phyloP scores from a whole-genome alignment of 2,797 vertebrate genomes.

The Petrocephalus schoutedeni region DNA sequence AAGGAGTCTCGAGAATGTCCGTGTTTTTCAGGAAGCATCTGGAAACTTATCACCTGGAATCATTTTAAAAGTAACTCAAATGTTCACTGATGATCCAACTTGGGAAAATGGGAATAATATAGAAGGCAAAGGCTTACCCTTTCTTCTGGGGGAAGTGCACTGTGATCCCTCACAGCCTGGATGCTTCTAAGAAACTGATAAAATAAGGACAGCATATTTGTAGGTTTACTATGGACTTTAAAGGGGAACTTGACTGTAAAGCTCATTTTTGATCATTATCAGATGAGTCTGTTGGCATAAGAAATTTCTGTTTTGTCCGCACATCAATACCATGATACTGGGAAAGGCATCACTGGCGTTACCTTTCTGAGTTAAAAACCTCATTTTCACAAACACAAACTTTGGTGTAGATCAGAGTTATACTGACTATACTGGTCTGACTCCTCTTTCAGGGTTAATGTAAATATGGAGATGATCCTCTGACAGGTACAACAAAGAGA shows the following conservation, averaged over 20 bases:
- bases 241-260: not conserved
- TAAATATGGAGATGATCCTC: not conserved
- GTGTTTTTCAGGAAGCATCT: conserved; percentile 67
- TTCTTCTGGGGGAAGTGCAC: conserved; percentile 80
- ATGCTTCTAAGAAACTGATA: conserved; percentile 79
- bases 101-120: not conserved
- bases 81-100: not conserved
- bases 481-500: not conserved
- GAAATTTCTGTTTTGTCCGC: not conserved
- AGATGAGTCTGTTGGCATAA: not conserved
- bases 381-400: not conserved
- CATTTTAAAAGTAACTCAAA: not conserved
- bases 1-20: conserved; percentile 86
- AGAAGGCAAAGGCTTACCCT: conserved; percentile 53
- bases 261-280: not conserved
- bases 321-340: not conserved
- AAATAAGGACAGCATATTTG: not conserved
- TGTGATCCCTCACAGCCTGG: conserved; percentile 69
- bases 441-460: not conserved
- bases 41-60: conserved; percentile 59
- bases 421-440: not conserved
- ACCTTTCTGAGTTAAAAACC: not conserved
- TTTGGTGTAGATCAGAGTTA: not conserved
- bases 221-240: not conserved
- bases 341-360: not conserved